Evolutionary conservation across 2,113 vertebrate species (phyloP).

Genomic region (Stigmatopora argus): DNA sequence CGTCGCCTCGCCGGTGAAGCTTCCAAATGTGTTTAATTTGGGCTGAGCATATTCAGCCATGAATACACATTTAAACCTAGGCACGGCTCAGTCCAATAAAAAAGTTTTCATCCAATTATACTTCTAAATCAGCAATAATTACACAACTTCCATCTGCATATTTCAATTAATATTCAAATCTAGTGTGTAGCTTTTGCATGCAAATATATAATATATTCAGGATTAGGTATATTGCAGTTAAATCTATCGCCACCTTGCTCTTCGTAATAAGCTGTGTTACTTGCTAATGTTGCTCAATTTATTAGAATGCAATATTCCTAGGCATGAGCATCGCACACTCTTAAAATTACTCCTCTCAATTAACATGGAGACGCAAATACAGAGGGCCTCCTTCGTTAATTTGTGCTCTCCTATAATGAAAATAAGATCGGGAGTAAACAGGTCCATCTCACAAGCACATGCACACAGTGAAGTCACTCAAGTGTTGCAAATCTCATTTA

Average conservation of each 20-base stretch:
- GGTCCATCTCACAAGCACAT: conserved; percentile 56
- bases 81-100: conserved; percentile 70
- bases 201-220: conserved; percentile 74
- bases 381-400: conserved; percentile 68
- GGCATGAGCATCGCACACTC: conserved; percentile 66
- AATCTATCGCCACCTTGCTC: conserved; percentile 67
- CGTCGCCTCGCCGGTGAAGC: conserved; percentile 40
- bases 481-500: conserved; percentile 79
- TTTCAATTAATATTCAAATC: conserved; percentile 77
- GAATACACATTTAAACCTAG: conserved; percentile 61
- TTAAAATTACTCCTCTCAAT: conserved; percentile 75
- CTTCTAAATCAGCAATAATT: conserved; percentile 71
- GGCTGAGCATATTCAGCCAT: conserved; percentile 78
- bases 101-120: conserved; percentile 71
- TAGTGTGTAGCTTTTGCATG: conserved; percentile 66
- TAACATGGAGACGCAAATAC: conserved; percentile 67
- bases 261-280: conserved; percentile 71
- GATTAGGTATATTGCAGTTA: conserved; percentile 74
- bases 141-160: conserved; percentile 70
- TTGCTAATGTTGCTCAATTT: conserved; percentile 71
- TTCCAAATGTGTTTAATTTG: conserved; percentile 69
- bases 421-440: conserved; percentile 67
- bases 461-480: conserved; percentile 58
- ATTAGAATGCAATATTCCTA: conserved; percentile 74
- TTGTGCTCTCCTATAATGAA: conserved; percentile 66